Base-by-base conservation (phyloP, 2,888 invertebrate genomes). In the Kryphioiulus occultus region DNA sequence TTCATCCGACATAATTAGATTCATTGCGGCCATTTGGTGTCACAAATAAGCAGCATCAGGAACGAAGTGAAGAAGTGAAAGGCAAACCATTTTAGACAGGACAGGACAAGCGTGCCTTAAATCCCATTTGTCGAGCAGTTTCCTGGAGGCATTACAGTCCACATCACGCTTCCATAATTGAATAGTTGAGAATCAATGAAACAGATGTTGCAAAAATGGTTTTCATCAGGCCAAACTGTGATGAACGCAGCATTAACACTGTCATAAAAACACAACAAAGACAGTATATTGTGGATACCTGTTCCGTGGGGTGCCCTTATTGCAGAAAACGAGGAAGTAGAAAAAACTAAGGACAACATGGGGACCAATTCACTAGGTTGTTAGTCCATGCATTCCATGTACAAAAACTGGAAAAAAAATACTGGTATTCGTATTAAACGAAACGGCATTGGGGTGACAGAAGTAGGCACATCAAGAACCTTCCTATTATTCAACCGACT, bases 131-230 rank as follows among this genome's bases (percentile, higher is more conserved):
- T 68, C 68, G 26, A 68, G 68, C 68, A 22, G 26, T 68, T 68
- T 68, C 53, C 53, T 68, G 68, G 68, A 68, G 2, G 19, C 68
- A 26, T 68, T 68, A 26, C 68, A 68, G 26, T 4, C 9, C 26
- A 26, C 68, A 68, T 68, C 68, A 68, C 68, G 68, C 26, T 68
- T 68, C 68, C 68, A 68, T 68, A 68, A 68, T 68, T 68, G 68
- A 68, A 68, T 68, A 68, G 68, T 26, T 68, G 5, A 26, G 68
- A 68, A 68, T 68, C 68, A 68, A 68, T 68, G 68, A 68, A 68
- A 68, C 68, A 59, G 53, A 68, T 68, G 68, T 68, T 22, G 68
- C 26, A 68, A 68, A 68, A 68, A 68, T 68, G 68, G 68, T 68
- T 68, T 68, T 68, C 68, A 68, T 68, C 68, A 68, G 26, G 22